Evolutionary conservation across 2,797 vertebrate genomes (phyloP).

Genomic region (Anniella stebbinsi): DNA sequence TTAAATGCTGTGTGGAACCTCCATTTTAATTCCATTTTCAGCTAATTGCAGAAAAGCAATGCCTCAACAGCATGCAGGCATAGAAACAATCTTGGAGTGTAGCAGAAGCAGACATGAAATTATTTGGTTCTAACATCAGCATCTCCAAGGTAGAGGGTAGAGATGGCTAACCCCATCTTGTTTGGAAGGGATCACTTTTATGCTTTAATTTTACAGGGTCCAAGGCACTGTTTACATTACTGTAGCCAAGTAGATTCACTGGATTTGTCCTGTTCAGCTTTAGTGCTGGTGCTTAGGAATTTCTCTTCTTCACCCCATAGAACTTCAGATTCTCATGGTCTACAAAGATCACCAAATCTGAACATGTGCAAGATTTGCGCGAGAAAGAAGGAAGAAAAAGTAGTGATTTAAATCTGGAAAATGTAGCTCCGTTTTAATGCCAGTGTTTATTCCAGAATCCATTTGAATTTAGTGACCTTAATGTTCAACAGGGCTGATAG

Average conservation of each 20-base stretch:
- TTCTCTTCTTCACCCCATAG: fast-evolving
- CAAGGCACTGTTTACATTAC: background rate
- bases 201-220: background rate
- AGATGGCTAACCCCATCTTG: too few relatives aligned
- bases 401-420: background rate
- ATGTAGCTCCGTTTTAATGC: fast-evolving
- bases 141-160: background rate
- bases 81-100: background rate
- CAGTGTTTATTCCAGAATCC: background rate
- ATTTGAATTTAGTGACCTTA: background rate
- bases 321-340: fast-evolving
- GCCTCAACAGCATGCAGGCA: background rate
- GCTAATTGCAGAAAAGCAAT: background rate
- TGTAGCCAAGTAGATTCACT: background rate
- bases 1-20: background rate
- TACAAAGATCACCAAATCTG: background rate
- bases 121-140: background rate
- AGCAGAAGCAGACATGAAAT: background rate
- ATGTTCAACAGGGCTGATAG: fast-evolving
- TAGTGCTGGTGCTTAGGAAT: background rate
- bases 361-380: background rate
- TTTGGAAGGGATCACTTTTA: background rate
- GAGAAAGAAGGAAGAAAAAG: background rate
- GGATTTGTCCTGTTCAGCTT: background rate
- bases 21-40: background rate